phyloP scores from a whole-genome alignment of 2,797 vertebrate genomes.

The Chelon auratus region DNA sequence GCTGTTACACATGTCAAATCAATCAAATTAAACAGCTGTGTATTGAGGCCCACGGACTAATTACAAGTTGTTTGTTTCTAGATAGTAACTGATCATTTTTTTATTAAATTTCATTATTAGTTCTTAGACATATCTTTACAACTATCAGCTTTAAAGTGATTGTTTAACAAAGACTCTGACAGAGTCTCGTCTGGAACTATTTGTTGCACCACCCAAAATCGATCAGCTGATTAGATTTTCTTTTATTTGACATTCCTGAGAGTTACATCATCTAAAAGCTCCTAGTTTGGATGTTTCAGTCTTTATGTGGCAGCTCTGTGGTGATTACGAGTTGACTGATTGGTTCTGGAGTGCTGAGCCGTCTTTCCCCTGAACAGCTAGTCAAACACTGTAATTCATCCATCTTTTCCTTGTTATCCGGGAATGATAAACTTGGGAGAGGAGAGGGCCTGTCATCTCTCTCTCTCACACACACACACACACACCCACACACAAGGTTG shows the following conservation, averaged over 20 bases:
- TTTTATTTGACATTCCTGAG: conserved; percentile 17
- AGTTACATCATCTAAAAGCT: conserved; percentile 51
- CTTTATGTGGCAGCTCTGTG: conserved; percentile 30
- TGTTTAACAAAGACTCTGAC: too few relatives aligned
- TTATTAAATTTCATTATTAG: too few relatives aligned
- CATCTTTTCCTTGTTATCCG: conserved; percentile 56
- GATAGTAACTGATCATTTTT: too few relatives aligned
- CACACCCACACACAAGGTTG: not conserved
- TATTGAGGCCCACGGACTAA: too few relatives aligned
- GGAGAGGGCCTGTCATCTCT: conserved; percentile 16
- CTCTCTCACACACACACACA: too few relatives aligned
- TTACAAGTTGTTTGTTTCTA: too few relatives aligned
- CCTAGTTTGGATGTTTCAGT: conserved; percentile 15
- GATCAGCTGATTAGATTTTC: conserved; percentile 13
- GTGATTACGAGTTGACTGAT: conserved; percentile 44
- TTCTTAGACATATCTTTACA: too few relatives aligned
- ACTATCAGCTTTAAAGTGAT: too few relatives aligned
- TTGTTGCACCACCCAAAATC: not conserved
- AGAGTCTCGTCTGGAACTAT: too few relatives aligned
- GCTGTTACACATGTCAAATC: too few relatives aligned
- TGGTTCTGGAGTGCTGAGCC: conserved; percentile 41
- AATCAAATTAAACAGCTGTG: too few relatives aligned
- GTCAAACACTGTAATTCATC: conserved; percentile 55
- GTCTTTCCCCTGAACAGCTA: conserved; percentile 21
- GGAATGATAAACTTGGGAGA: conserved; percentile 48